Evolutionary conservation across 2,888 invertebrate genomes (phyloP).

Genomic region (Carcina quercana): DNA sequence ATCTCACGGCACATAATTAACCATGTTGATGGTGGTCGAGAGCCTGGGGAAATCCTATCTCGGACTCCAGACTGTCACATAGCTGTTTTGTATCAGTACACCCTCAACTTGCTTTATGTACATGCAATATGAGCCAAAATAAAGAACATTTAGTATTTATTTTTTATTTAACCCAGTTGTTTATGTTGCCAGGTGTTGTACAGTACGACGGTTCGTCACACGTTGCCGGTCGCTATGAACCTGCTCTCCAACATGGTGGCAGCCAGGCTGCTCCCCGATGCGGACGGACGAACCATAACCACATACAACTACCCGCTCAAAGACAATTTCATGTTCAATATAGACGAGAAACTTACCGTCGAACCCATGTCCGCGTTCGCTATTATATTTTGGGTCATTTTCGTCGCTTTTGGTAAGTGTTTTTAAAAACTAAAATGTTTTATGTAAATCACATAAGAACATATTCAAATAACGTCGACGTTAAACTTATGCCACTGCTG

Average conservation of each 20-base stretch:
- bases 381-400: conserved; percentile 22
- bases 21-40: background rate
- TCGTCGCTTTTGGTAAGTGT: conserved; percentile 29
- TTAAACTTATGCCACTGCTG: too few relatives aligned
- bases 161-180: background rate
- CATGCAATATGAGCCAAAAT: too few relatives aligned
- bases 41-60: background rate
- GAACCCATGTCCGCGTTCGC: conserved; percentile 19
- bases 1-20: too few relatives aligned
- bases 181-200: conserved; percentile 42
- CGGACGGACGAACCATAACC: conserved; percentile 22
- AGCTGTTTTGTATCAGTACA: background rate
- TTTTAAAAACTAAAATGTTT: too few relatives aligned
- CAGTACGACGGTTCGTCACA: conserved; percentile 68
- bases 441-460: too few relatives aligned
- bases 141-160: background rate
- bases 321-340: background rate
- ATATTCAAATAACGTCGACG: too few relatives aligned
- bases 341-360: background rate
- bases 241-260: conserved; percentile 57
- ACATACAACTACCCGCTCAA: conserved; percentile 33
- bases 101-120: background rate
- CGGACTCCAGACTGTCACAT: background rate
- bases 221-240: conserved; percentile 69
- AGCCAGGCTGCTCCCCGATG: conserved; percentile 15